Percentiles rank a stretch among this genome's conserved stretches.
phyloP scores from a whole-genome alignment of 2,888 invertebrate genomes.

The Conops quadrifasciatus region DNA sequence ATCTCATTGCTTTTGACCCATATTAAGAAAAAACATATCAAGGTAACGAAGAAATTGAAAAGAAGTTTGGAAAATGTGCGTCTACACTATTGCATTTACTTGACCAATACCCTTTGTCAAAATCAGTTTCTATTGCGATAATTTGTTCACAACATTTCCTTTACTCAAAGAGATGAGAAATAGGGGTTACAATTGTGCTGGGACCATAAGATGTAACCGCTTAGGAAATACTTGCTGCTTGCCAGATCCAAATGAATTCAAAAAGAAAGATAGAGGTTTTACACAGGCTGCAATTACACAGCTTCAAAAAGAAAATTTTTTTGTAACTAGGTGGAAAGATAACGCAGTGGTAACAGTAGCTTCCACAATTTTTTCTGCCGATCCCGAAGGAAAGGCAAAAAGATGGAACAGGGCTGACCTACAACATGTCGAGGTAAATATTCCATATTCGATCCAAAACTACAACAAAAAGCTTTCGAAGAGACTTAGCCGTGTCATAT shows the following conservation, averaged over 20 bases:
- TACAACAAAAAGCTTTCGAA: neutral
- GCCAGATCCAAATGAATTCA: conserved; percentile 2
- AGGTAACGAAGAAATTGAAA: conserved; percentile 28
- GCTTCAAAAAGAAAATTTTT: neutral
- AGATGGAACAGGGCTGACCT: neutral
- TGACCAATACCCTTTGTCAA: neutral
- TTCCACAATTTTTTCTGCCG: too few species aligned
- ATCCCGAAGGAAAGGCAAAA: neutral
- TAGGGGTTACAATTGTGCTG: neutral
- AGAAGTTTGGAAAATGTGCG: conserved; percentile 34
- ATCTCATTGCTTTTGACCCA: conserved; percentile 35
- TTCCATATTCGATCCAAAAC: neutral
- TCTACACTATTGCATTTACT: conserved; percentile 26
- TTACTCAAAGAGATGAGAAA: neutral
- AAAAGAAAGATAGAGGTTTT: conserved; percentile 6
- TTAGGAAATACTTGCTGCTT: neutral
- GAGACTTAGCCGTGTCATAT: too few species aligned
- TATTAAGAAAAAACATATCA: conserved; percentile 32
- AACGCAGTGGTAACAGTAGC: neutral
- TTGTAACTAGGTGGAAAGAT: neutral
- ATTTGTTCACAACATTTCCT: neutral
- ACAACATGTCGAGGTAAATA: neutral
- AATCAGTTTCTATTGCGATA: conserved; percentile 1
- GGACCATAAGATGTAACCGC: neutral
- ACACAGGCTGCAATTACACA: neutral